Percentiles rank a stretch among this genome's conserved stretches.
Conservation (phyloP, 30 jellyfish, hydroid and myxozoan genomes). For the Aurelia aurita region DNA sequence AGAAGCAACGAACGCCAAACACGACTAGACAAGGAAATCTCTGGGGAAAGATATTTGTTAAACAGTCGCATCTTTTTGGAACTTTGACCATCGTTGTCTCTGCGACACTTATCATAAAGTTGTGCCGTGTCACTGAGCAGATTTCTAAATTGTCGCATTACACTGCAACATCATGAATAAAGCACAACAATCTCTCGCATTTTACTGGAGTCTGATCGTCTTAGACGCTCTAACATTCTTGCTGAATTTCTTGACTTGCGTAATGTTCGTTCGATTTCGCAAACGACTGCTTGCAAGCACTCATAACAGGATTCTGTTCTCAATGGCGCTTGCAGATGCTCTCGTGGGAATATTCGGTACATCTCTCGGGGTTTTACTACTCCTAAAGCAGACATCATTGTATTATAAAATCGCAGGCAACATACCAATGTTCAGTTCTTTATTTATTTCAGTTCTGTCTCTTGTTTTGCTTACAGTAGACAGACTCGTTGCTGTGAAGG, state of each 20-base stretch:
- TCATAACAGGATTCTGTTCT: constrained; percentile 69
- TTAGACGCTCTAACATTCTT: constrained; percentile 36
- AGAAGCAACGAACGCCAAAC: no score
- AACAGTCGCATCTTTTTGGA: no score
- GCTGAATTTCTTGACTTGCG: constrained; percentile 31
- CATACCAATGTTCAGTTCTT: constrained; percentile 70
- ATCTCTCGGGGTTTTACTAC: constrained; percentile 45
- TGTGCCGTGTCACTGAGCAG: no score
- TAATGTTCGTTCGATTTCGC: constrained; percentile 51
- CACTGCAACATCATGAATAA: constrained; percentile 6
- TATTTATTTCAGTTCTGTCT: constrained; percentile 51
- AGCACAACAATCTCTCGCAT: constrained; percentile 23
- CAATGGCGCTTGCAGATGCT: constrained; percentile 70
- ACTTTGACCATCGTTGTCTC: no score
- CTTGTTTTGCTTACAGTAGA: constrained; percentile 48
- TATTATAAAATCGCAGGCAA: constrained; percentile 57
- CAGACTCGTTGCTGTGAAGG: constrained; percentile 61
- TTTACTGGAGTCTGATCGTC: constrained; percentile 55
- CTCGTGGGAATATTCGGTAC: constrained; percentile 57
- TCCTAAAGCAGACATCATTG: constrained; percentile 14
- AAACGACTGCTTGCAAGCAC: constrained; percentile 31
- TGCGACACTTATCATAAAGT: no score
- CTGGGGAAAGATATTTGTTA: no score
- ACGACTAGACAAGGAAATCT: no score
- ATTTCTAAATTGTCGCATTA: no score